Base-by-base conservation (phyloP, 2,797 vertebrate genomes). In the Capromys pilorides region DNA sequence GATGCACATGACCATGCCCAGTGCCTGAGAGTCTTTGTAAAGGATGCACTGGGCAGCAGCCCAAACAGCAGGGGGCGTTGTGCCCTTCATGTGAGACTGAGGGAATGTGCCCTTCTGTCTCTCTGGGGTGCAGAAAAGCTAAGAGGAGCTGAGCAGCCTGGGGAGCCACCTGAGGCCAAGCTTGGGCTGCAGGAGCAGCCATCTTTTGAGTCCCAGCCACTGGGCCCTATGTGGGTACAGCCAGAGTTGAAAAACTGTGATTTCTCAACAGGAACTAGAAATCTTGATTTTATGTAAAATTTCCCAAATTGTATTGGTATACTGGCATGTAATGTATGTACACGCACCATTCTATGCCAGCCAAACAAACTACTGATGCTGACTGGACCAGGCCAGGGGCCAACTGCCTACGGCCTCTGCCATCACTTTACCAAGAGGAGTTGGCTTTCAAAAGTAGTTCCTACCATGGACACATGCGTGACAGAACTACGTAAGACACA, bases 211-310 rank as follows among this genome's bases (percentile, higher is more conserved):
- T 51, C 69, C 21, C 41, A 64, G 61, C 33, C 5, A 24, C 10
- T n/a, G 51, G 84, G 28, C 22, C 78, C 14, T 5, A 3, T 0
- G 57, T n/a, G 39, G 66, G 19, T 6, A 0, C 3, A 64, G 18
- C 49, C 13, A 14, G 28, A 61, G 16, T 51, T 61, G 59, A 84
- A 82, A 96, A 24, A 81, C 26, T 22, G 6, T 67, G 18, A 49
- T 24, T 51, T 86, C 89, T 61, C 67, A 62, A 82, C 8, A 45
- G 26, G 71, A 85, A 57, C 9, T 22, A 19, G 31, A 93, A 93
- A 82, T 69, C 19, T 45, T 67, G 36, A 86, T 78, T 97, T 77
- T 66, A 77, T 77, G 39, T 28, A 31, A 93, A 45, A 81, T 61
- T 41, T 81, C 66, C 41, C 45, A 31, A 41, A 57, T 61, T 78